A percentile compares a stretch with the other conserved stretches of the same genome.
phyloP scores from a whole-genome alignment of 2,888 invertebrate genomes.

The Andrena haemorrhoa region DNA sequence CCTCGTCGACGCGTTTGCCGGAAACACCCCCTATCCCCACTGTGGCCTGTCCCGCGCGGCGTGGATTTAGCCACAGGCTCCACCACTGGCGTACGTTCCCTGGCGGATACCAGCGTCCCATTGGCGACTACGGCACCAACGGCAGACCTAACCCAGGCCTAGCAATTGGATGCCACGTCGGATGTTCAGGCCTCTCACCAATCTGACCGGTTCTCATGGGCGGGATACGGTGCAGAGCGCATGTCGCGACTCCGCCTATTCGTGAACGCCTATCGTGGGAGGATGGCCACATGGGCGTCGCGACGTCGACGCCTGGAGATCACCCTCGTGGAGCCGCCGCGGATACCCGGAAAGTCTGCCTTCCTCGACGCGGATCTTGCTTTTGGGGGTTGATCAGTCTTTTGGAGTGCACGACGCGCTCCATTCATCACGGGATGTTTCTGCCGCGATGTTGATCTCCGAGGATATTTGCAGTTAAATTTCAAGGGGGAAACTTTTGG shows the following conservation, averaged over 20 bases:
- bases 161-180: slow-evolving; percentile 77
- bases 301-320: slow-evolving; percentile 25
- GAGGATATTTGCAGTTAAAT: too few species aligned
- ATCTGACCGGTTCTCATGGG: slow-evolving; percentile 67
- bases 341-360: neutral
- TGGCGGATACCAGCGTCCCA: slow-evolving; percentile 79
- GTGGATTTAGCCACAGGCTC: slow-evolving; percentile 27
- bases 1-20: slow-evolving; percentile 15
- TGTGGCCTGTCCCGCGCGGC: neutral
- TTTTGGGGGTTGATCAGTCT: neutral
- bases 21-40: slow-evolving; percentile 58
- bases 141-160: slow-evolving; percentile 18
- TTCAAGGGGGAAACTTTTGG: too few species aligned
- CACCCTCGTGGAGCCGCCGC: neutral
- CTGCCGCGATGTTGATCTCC: too few species aligned
- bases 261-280: slow-evolving; percentile 52
- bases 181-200: slow-evolving; percentile 78
- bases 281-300: slow-evolving; percentile 43
- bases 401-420: neutral
- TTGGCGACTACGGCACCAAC: slow-evolving; percentile 78
- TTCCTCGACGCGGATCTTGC: neutral
- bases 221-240: slow-evolving; percentile 70
- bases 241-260: slow-evolving; percentile 67
- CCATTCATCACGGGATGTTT: too few species aligned
- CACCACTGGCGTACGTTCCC: slow-evolving; percentile 62